These are phyloP conservation scores for Actinemys pallida DNA, from an alignment of 2,113 vertebrate genomes.

Conservation along the genomic window DNA sequence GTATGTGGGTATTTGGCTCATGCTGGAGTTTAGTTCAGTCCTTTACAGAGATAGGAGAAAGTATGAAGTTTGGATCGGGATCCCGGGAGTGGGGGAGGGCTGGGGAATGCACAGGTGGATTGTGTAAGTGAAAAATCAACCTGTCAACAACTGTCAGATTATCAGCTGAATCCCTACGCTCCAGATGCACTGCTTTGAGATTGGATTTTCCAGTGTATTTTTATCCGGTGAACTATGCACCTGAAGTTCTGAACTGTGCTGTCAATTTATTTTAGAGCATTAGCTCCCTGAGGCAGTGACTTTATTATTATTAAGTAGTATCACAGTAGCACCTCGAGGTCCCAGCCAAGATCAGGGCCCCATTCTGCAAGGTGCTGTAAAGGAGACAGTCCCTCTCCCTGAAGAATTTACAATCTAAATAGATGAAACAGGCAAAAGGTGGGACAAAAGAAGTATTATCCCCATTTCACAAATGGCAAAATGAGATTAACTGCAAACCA, in stretches of 20 bases:
- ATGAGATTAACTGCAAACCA: neutral
- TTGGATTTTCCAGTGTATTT: neutral
- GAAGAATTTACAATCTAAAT: neutral
- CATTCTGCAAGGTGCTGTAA: fast-evolving
- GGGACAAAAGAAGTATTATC: neutral
- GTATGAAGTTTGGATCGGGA: neutral
- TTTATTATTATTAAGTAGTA: neutral
- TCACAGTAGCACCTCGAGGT: neutral
- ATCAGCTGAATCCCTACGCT: constrained; percentile 32
- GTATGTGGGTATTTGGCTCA: neutral
- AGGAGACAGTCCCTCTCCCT: neutral
- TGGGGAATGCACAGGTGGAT: constrained; percentile 30
- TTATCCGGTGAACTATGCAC: neutral
- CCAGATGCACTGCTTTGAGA: constrained; percentile 27
- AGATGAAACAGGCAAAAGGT: neutral
- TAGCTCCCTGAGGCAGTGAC: neutral
- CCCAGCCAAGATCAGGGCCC: neutral
- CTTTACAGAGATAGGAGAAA: neutral
- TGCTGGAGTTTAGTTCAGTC: neutral
- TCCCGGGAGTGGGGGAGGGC: neutral
- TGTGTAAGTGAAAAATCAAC: constrained; percentile 26
- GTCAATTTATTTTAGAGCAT: constrained; percentile 17
- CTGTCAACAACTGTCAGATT: neutral
- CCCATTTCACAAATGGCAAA: neutral
- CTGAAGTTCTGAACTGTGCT: neutral